Conservation (phyloP, 2,888 invertebrate genomes). For the Eupithecia abbreviata region DNA sequence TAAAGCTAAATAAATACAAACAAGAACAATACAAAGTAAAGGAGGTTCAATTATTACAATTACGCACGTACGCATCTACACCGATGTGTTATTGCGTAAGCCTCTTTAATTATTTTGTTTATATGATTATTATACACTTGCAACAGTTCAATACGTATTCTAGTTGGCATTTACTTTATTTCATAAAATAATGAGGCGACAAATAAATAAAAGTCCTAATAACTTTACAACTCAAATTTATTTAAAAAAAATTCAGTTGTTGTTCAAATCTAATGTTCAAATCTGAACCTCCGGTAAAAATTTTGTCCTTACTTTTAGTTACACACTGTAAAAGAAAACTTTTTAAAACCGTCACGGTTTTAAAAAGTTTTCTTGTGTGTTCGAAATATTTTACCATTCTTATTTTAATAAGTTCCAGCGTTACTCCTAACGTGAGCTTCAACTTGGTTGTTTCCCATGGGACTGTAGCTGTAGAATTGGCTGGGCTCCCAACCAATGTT, state of each 20-base stretch:
- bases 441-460: constrained; percentile 5
- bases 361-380: too few species aligned
- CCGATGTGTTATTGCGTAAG: too few species aligned
- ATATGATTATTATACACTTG: too few species aligned
- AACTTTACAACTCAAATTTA: not conserved
- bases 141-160: not conserved
- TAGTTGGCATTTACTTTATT: not conserved
- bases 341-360: not conserved
- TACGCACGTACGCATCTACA: too few species aligned
- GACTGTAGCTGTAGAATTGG: constrained; percentile 22
- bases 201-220: too few species aligned
- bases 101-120: too few species aligned
- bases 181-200: not conserved
- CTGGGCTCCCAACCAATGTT: constrained; percentile 17
- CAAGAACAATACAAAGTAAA: too few species aligned
- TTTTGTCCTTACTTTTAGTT: not conserved
- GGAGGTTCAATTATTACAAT: too few species aligned
- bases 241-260: not conserved
- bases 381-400: not conserved
- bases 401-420: constrained; percentile 22
- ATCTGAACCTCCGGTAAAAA: not conserved
- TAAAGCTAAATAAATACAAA: too few species aligned
- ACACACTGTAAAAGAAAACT: not conserved
- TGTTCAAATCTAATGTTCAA: not conserved
- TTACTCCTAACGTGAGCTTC: constrained; percentile 18